Base-by-base conservation (phyloP, 2,113 vertebrate genomes). In the Lynx canadensis region DNA sequence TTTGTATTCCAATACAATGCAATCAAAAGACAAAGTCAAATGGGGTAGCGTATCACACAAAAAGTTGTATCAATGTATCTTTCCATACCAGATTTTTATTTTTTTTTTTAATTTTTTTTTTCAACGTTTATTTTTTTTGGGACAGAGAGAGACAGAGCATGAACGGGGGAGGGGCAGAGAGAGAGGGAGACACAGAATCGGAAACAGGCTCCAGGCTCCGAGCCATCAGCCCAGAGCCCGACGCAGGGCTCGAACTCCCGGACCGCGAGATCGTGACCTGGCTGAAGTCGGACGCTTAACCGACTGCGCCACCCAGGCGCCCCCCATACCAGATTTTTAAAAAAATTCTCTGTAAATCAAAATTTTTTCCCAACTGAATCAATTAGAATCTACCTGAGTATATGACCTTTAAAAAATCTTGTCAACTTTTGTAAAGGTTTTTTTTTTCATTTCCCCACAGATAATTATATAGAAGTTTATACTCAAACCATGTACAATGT, bases 301-400 rank as follows among this genome's bases (percentile, higher is more conserved):
- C n/a, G n/a, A n/a, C n/a, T n/a, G n/a, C n/a, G n/a, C n/a, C n/a
- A n/a, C n/a, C n/a, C n/a, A n/a, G n/a, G n/a, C n/a, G n/a, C n/a
- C n/a, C n/a, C n/a, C 85, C 33, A 85, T 85, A 31, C 45, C 27
- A 71, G 4, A 41, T 76, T 31, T 74, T 74, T 3, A 19, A 27
- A 31, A 38, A 63, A 38, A 79, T 55, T 57, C 18, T 81, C 13
- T 80, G 3, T 55, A 88, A 85, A 81, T 73, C 31, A 91, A 93
- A 27, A 21, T 48, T 83, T 68, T 55, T 48, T 2, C 1, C 13
- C n/a, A 73, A 3, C n/a, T 79, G 33, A 86, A 78, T 86, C 60
- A 92, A 79, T 66, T 92, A 60, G 52, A 89, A 97, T 82, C 71
- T 52, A 94, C 36, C 11, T 69, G 27, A 96, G n/a, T 38, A 52